These are phyloP conservation scores for Cyclophora punctaria DNA, from an alignment of 2,888 invertebrate genomes.

Conservation along the genomic window DNA sequence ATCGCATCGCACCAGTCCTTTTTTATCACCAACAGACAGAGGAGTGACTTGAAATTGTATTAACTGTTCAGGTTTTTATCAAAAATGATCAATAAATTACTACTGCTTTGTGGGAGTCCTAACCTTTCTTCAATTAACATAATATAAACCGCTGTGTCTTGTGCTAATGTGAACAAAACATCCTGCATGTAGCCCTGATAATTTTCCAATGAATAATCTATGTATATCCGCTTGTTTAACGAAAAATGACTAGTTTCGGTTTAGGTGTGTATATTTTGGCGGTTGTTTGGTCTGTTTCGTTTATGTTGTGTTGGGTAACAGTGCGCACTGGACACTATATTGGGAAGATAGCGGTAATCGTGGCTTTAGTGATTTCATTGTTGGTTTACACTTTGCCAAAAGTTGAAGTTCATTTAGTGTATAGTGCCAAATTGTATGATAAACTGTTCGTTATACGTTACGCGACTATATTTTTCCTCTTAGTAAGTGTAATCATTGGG, in stretches of 20 bases:
- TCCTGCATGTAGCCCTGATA: constrained; percentile 28
- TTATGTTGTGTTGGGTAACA: constrained; percentile 78
- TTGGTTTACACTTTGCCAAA: constrained; percentile 77
- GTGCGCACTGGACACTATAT: constrained; percentile 78
- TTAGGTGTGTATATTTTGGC: constrained; percentile 80
- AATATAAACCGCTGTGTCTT: constrained; percentile 30
- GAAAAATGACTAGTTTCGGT: constrained; percentile 70
- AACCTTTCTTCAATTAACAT: constrained; percentile 18
- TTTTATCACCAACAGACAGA: too few species aligned
- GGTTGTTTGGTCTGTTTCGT: constrained; percentile 77
- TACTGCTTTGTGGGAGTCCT: constrained; percentile 28
- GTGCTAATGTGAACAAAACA: constrained; percentile 32
- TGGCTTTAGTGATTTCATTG: constrained; percentile 73
- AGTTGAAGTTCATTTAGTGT: constrained; percentile 43
- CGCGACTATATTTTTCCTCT: constrained; percentile 38
- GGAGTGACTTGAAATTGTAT: background rate
- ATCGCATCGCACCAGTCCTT: too few species aligned
- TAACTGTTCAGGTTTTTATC: constrained; percentile 22
- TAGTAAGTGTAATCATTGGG: constrained; percentile 40
- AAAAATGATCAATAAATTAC: constrained; percentile 24
- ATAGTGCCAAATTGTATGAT: constrained; percentile 67
- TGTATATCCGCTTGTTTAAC: constrained; percentile 11
- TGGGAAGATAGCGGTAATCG: constrained; percentile 74
- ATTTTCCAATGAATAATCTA: constrained; percentile 21
- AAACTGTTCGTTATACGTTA: constrained; percentile 48